A percentile compares a stretch with the other conserved stretches of the same genome.
phyloP scores from a whole-genome alignment of 2,113 vertebrate genomes.

The Engystomops pustulosus region DNA sequence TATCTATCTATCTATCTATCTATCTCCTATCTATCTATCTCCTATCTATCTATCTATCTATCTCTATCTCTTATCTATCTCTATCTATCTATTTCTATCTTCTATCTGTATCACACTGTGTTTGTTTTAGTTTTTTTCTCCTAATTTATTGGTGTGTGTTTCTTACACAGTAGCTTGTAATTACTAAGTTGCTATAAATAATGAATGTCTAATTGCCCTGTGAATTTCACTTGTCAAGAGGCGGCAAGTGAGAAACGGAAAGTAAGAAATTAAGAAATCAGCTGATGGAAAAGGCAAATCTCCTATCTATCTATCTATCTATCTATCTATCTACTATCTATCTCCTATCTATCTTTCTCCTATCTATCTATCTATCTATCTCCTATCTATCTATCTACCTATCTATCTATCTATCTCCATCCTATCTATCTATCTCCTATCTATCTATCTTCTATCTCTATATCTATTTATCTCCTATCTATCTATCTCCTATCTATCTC shows the following conservation, averaged over 20 bases:
- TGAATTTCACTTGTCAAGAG: neutral
- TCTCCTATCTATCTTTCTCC: no score
- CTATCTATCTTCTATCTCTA: no score
- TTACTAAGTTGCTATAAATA: constrained; percentile 48
- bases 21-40: no score
- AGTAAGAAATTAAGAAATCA: neutral
- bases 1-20: no score
- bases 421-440: no score
- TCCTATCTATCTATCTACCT: constrained; percentile 12
- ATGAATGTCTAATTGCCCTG: constrained; percentile 1
- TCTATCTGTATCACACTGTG: neutral
- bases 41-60: neutral
- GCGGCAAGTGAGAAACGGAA: neutral
- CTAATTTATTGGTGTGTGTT: constrained; percentile 16
- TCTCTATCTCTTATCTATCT: neutral
- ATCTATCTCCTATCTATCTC: no score
- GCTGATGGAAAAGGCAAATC: neutral
- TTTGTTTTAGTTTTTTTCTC: neutral
- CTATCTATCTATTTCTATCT: neutral
- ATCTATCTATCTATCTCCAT: no score
- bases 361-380: constrained; percentile 2
- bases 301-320: neutral
- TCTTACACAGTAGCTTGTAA: constrained; percentile 12
- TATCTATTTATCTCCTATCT: no score
- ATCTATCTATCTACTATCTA: no score